Evolutionary conservation across 2,888 invertebrate genomes (phyloP), one percentile per base, ranked within the genome.

Genomic region (Scaptomyza cyrtandrae): DNA sequence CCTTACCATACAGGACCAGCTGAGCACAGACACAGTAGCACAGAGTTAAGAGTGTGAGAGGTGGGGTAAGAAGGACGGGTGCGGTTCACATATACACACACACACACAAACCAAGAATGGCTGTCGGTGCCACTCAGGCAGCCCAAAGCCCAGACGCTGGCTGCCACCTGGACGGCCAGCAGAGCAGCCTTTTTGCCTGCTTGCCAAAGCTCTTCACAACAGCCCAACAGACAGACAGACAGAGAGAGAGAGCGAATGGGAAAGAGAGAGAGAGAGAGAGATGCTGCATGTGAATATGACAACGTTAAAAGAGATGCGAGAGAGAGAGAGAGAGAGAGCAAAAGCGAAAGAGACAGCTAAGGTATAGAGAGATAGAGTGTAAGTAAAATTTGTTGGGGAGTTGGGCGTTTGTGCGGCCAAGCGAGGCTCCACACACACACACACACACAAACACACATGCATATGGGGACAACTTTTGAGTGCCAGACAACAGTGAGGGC

Each of bases 91-190:
- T 10, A n/a, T 10, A 27, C 59, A 44, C 59, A 35, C 19, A 54
- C 49, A 57, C 61, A n/a, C n/a, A n/a, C n/a, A n/a, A n/a, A 50
- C 62, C 68, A 55, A 66, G 80, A 72, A 78, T 84, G 78, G 68
- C 84, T 83, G 86, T 87, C 85, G 87, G 79, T 83, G 84, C 77
- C 88, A 90, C 84, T 88, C 84, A 87, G 72, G 77, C 75, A 75
- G 75, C 58, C 76, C 74, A 74, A 64, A 69, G 71, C 63, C 75
- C 78, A 78, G 79, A 70, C 76, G 65, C 57, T 33, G 33, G 68
- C 57, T 71, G 75, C 81, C 78, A 80, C 78, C 80, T 78, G 78
- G 79, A 62, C 80, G 72, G 72, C 71, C 61, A 78, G 54, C 69
- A 60, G 64, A 78, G 57, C 69, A 66, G 71, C 79, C 67, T 77